These are phyloP conservation scores for Chirona hameri DNA, from an alignment of 2,888 invertebrate genomes.

Conservation along the genomic window DNA sequence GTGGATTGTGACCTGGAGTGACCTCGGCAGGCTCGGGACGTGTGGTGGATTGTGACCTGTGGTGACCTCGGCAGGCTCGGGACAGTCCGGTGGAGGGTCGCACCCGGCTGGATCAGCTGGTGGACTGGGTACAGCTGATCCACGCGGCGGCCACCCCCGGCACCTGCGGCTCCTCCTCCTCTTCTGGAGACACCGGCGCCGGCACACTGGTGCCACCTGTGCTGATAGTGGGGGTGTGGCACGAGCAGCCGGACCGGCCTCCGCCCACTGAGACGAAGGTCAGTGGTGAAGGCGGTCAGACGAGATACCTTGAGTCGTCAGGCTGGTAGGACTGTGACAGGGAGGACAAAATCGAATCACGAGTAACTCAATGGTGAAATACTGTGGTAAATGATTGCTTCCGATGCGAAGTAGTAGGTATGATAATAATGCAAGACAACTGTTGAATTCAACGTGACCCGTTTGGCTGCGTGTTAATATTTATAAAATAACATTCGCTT, in stretches of 20 bases:
- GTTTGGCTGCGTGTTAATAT: too few relatives aligned
- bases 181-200: constrained; percentile 46
- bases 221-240: constrained; percentile 64
- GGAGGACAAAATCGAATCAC: too few relatives aligned
- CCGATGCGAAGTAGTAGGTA: too few relatives aligned
- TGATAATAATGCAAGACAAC: too few relatives aligned
- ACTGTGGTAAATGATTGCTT: too few relatives aligned
- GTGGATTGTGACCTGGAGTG: too few relatives aligned
- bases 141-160: neutral
- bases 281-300: constrained; percentile 45
- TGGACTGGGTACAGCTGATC: neutral
- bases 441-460: too few relatives aligned
- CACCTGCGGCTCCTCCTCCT: neutral
- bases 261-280: constrained; percentile 56
- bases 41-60: neutral
- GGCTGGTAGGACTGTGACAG: too few relatives aligned
- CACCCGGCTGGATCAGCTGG: neutral
- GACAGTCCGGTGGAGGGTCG: neutral
- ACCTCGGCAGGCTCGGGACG: neutral
- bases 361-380: too few relatives aligned
- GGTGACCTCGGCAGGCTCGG: neutral
- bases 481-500: too few relatives aligned
- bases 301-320: too few relatives aligned
- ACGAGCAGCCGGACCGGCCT: constrained; percentile 78
- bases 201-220: constrained; percentile 63